Conservation (phyloP, 2,797 vertebrate species). For the Hafferia zeledoni region DNA sequence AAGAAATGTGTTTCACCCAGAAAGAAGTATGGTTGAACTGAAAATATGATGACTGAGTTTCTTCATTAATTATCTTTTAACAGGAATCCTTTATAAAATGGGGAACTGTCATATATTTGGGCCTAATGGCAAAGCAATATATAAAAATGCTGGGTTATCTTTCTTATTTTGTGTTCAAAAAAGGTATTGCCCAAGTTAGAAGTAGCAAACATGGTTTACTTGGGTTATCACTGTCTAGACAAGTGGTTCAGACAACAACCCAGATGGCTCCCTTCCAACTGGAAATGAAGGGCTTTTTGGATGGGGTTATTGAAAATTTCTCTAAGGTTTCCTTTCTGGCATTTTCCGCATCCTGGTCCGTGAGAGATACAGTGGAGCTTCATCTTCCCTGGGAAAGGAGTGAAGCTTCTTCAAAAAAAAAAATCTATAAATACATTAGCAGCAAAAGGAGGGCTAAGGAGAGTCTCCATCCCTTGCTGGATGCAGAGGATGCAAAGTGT, state of each 20-base stretch:
- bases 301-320: not conserved
- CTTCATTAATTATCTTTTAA: not conserved
- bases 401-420: not conserved
- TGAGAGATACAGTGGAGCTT: not conserved
- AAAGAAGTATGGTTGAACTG: not conserved
- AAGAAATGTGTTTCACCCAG: not conserved
- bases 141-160: not conserved
- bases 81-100: not conserved
- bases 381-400: not conserved
- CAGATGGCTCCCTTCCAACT: not conserved
- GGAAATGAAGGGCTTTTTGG: not conserved
- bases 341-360: not conserved
- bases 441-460: not conserved
- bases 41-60: not conserved
- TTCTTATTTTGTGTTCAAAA: not conserved
- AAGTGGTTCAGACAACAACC: not conserved
- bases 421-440: not conserved
- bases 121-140: not conserved
- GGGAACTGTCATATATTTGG: not conserved
- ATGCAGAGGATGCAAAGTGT: not conserved
- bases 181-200: not conserved
- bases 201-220: not conserved
- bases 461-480: not conserved
- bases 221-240: not conserved
- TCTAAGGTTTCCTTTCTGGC: not conserved